Conservation (phyloP, 2,888 invertebrate species). For the Oxystoma pomonae region DNA sequence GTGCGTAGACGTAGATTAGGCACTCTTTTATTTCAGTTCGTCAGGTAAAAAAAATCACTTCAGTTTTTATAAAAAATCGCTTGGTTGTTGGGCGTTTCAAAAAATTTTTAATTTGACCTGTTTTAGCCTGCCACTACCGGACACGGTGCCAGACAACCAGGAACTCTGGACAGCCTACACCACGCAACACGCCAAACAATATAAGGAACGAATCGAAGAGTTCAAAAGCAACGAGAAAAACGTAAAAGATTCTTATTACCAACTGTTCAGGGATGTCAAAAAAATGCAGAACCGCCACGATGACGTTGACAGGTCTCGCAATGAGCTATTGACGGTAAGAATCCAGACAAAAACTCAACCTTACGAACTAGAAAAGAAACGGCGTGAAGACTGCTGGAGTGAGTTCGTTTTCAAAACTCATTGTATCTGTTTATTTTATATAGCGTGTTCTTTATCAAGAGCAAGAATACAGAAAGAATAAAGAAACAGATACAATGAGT, state of each 20-base stretch:
- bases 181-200: slow-evolving; percentile 9
- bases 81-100: too few relatives aligned
- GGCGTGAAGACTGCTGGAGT: too few relatives aligned
- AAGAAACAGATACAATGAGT: too few relatives aligned
- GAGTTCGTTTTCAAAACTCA: too few relatives aligned
- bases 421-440: too few relatives aligned
- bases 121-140: slow-evolving; percentile 18
- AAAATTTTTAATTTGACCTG: too few relatives aligned
- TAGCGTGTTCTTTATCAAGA: too few relatives aligned
- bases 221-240: slow-evolving; percentile 27
- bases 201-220: slow-evolving; percentile 22
- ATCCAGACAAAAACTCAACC: too few relatives aligned
- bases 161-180: slow-evolving; percentile 27
- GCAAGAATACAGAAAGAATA: too few relatives aligned
- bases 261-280: slow-evolving; percentile 25
- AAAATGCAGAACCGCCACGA: slow-evolving; percentile 20
- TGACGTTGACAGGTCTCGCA: slow-evolving; percentile 21
- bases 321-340: slow-evolving; percentile 27
- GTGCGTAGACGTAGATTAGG: too few relatives aligned
- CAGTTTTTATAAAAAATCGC: not conserved
- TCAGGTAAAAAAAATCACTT: not conserved
- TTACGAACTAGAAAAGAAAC: too few relatives aligned
- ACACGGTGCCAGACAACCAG: slow-evolving; percentile 25
- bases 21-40: too few relatives aligned
- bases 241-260: slow-evolving; percentile 16